Evolutionary conservation across 2,113 vertebrate genomes (phyloP).

Genomic region (Tamias sibiricus): DNA sequence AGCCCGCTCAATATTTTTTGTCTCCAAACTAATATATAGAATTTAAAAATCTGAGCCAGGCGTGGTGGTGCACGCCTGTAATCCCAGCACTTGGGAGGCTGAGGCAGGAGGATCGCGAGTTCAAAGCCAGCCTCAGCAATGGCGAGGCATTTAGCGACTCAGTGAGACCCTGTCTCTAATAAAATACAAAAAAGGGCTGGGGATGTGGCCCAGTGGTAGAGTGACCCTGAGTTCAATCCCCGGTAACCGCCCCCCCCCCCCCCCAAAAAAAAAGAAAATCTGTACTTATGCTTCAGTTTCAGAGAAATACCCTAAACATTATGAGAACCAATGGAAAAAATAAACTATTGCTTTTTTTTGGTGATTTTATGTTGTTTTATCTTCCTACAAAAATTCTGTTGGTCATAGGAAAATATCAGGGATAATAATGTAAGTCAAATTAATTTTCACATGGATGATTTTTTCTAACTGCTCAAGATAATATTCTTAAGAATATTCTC

Average conservation of each 20-base stretch:
- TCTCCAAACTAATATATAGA: not conserved
- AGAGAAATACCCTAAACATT: not conserved
- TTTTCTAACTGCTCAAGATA: not conserved
- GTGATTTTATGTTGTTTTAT: not conserved
- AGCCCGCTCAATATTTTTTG: not conserved
- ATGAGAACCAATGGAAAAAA: not conserved
- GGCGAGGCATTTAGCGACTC: too few relatives aligned
- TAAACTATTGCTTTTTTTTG: not conserved
- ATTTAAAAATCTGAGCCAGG: not conserved
- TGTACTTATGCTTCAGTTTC: not conserved
- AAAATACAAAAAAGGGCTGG: too few relatives aligned
- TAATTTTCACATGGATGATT: not conserved
- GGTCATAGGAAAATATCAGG: not conserved
- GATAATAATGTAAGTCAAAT: not conserved
- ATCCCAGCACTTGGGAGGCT: too few relatives aligned
- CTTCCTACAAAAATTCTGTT: not conserved
- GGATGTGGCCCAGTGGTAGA: too few relatives aligned
- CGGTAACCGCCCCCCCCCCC: too few relatives aligned
- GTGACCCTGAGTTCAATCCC: too few relatives aligned
- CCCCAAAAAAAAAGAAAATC: too few relatives aligned
- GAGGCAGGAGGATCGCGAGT: too few relatives aligned
- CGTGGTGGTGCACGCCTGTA: too few relatives aligned
- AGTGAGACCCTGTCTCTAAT: too few relatives aligned
- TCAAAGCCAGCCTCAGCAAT: too few relatives aligned
- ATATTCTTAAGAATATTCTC: not conserved